phyloP scores from a whole-genome alignment of 2,797 vertebrate genomes.

The Sorex maritimensis region DNA sequence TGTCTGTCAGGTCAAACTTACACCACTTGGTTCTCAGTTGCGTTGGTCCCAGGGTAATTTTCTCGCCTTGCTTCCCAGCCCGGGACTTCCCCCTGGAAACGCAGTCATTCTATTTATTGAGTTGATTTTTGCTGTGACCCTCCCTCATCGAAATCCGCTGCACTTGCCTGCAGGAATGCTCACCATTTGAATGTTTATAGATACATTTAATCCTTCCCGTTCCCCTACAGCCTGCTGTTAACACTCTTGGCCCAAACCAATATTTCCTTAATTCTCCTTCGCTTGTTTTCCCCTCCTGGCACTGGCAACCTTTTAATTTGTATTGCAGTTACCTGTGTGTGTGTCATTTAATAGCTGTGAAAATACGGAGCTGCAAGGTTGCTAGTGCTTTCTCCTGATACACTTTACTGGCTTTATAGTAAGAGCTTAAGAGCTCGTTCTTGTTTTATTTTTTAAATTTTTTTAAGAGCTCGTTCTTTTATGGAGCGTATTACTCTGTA shows the following conservation, averaged over 20 bases:
- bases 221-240: background rate
- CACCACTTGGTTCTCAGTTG: constrained; percentile 8
- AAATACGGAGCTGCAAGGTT: background rate
- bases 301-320: constrained; percentile 1
- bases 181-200: background rate
- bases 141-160: background rate
- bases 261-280: background rate
- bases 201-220: background rate
- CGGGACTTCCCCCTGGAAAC: background rate
- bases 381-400: background rate
- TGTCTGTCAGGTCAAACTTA: background rate
- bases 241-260: background rate
- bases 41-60: background rate
- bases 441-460: background rate
- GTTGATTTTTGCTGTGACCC: background rate
- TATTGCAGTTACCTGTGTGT: background rate
- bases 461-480: background rate
- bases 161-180: background rate
- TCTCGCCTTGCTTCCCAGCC: background rate
- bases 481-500: background rate
- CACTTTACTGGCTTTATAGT: background rate
- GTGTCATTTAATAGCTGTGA: background rate
- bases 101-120: background rate
- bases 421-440: background rate
- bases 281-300: background rate